Evolutionary conservation across 2,113 vertebrate genomes (phyloP).

Genomic region (Peromyscus polionotus): DNA sequence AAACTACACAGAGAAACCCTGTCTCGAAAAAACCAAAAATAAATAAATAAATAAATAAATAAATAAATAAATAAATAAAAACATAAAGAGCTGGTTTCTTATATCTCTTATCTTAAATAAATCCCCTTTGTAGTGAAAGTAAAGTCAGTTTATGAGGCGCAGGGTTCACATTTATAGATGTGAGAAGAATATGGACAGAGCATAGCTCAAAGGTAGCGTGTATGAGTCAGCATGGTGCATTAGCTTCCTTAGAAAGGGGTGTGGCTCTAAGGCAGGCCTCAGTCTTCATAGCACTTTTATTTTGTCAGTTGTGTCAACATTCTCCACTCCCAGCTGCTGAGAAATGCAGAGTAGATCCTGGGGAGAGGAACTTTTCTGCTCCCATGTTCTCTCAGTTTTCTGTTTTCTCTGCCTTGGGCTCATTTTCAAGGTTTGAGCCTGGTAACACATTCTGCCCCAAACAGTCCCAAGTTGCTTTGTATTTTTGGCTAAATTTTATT

Average conservation of each 20-base stretch:
- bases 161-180: not conserved
- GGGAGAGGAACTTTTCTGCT: not conserved
- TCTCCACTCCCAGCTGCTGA: not conserved
- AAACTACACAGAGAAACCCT: too few relatives aligned
- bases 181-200: not conserved
- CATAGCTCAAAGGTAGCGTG: rapidly evolving
- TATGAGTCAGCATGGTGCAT: not conserved
- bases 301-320: not conserved
- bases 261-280: not conserved
- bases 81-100: not conserved
- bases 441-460: not conserved
- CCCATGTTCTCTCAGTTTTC: not conserved
- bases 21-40: too few relatives aligned
- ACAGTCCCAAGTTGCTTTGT: not conserved
- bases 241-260: not conserved
- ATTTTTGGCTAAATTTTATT: not conserved
- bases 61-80: not conserved
- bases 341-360: not conserved
- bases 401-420: not conserved
- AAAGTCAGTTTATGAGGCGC: not conserved
- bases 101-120: not conserved
- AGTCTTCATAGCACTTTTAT: too few relatives aligned
- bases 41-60: not conserved
- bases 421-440: not conserved
- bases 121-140: not conserved